Percentiles rank a stretch among this genome's conserved stretches.
These are phyloP conservation scores for Taenioides sp. DNA, from an alignment of 2,797 vertebrate species.

Conservation along the genomic window DNA sequence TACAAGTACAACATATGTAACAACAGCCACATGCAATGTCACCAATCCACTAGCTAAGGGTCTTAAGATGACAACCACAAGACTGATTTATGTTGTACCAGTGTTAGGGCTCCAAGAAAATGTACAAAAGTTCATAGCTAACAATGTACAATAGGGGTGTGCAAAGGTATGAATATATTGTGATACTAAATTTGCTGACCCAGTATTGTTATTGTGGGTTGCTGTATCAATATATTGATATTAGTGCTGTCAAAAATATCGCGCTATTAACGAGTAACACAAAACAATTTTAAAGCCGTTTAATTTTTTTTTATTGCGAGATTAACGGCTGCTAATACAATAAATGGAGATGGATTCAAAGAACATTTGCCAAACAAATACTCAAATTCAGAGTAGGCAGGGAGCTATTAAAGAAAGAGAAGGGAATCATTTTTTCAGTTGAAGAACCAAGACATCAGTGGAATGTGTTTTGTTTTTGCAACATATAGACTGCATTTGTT, in stretches of 20 bases:
- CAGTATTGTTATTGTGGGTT: too few relatives aligned
- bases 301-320: too few relatives aligned
- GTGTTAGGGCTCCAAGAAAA: neutral
- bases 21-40: slow-evolving; percentile 15
- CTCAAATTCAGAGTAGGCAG: neutral
- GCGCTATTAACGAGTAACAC: too few relatives aligned
- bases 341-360: too few relatives aligned
- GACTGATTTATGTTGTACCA: slow-evolving; percentile 7
- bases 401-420: neutral
- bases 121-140: neutral
- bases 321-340: too few relatives aligned
- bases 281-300: too few relatives aligned
- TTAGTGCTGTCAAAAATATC: too few relatives aligned
- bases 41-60: slow-evolving; percentile 28
- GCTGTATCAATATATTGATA: too few relatives aligned
- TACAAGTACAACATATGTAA: slow-evolving; percentile 39
- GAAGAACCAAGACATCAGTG: neutral
- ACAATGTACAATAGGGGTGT: too few relatives aligned
- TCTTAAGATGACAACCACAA: slow-evolving; percentile 10
- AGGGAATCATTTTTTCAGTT: neutral
- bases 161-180: too few relatives aligned
- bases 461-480: neutral
- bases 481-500: neutral
- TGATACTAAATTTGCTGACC: too few relatives aligned
- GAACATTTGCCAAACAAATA: too few relatives aligned